Conservation (phyloP, 2,797 vertebrate species). For the Tiaroga cobitis region DNA sequence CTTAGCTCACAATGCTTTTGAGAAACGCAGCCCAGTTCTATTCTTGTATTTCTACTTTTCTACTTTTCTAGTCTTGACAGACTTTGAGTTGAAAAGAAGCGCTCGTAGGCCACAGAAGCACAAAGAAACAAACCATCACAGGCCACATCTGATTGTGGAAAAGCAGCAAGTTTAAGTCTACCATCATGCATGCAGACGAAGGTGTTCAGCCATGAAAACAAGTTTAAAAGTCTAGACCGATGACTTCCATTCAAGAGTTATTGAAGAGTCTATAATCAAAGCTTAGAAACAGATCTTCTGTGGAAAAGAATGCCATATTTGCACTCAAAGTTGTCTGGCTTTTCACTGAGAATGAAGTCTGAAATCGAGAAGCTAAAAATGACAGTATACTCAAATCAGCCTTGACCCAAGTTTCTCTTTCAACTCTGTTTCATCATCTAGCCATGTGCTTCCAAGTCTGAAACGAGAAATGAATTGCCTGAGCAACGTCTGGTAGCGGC, state of each 20-base stretch:
- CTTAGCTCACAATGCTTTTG: background rate
- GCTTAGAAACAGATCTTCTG: background rate
- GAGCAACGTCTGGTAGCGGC: conserved; percentile 14
- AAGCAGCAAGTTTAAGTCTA: background rate
- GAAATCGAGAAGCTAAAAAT: conserved; percentile 4
- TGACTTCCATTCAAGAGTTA: conserved; percentile 3
- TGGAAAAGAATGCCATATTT: conserved; percentile 11
- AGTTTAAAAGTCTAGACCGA: conserved; percentile 8
- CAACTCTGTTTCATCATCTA: conserved; percentile 52
- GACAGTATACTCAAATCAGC: conserved; percentile 18
- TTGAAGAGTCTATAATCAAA: conserved; percentile 12
- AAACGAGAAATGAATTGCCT: conserved; percentile 19
- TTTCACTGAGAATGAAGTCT: background rate
- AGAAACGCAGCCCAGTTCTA: background rate
- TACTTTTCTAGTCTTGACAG: background rate
- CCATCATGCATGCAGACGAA: background rate
- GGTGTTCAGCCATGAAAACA: background rate
- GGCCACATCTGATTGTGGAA: background rate
- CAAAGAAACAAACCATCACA: conserved; percentile 7
- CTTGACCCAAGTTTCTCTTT: conserved; percentile 48
- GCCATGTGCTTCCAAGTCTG: background rate
- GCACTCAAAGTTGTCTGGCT: background rate
- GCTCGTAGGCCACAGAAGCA: background rate
- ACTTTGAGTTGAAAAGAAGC: background rate
- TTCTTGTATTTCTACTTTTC: background rate